Evolutionary conservation across 2,888 invertebrate species (phyloP), one percentile per base, ranked within the genome.

Genomic region (Dione juno): DNA sequence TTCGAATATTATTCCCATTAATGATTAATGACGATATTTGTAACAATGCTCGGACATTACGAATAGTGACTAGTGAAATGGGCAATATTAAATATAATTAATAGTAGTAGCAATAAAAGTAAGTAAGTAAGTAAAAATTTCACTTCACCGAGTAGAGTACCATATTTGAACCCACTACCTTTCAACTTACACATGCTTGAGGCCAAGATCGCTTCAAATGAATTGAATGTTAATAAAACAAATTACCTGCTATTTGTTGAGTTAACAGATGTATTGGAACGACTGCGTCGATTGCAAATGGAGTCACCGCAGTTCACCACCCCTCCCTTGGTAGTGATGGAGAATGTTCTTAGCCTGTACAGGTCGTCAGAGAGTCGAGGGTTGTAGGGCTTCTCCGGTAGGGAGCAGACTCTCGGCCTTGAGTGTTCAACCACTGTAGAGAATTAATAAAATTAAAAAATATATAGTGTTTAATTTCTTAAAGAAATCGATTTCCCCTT

Each of bases 301-400:
- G 97, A 97, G 89, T 98, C 98, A 0, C 98, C 98, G 77, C 97
- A 97, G 91, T 98, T 98, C 77, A 98, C 97, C 41, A 98, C 97
- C 16, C 96, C 96, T 0, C 97, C 97, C 86, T 97, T 97, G 82
- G 96, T 96, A 66, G 96, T 97, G 84, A 98, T 97, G 85, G 96
- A 97, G 93, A 98, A 98, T 71, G 96, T 97, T 1, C 97, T 90
- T 72, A 97, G 94, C 41, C 97, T 94, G 90, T 97, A 97, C 69
- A 97, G 94, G 88, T 97, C 97, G 80, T 97, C 97, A 57, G 97
- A 96, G 16, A 95, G 94, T 1, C 97, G 94, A 16, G 97, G 97
- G 90, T 97, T 97, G 94, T 97, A 97, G 0, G 97, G 96, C 83
- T 97, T 96, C 89, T 97, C 97, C 0, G 97, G 97, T 52, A 97